Base-by-base conservation (phyloP, 2,797 vertebrate species). In the Coregonus suidteri region DNA sequence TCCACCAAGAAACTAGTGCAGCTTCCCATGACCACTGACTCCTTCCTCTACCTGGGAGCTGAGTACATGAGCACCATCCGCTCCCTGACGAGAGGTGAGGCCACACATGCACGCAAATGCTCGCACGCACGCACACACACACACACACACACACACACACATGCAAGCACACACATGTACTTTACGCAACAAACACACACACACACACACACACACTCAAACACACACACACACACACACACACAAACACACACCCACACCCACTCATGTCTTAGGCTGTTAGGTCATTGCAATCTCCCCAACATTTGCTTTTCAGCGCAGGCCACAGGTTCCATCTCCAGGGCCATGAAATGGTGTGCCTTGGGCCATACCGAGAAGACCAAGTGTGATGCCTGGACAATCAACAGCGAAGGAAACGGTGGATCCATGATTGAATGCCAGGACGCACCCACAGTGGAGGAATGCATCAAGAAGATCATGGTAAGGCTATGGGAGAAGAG, bases 321-420 rank as follows among this genome's bases (percentile, higher is more conserved):
- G 41, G 41, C 9, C 41, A 0, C 1, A 14, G 4, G 14, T 7
- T 0, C 73, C 1, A 0, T 0, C 5, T 78, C 85, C 9, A 1
- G 1, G 4, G 84, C 80, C 65, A 87, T 96, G 1, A 94, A 83
- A 25, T 99, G 97, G 98, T 99, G 98, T 34, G 88, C 94, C 0
- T 90, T 97, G 18, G 93, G 96, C 75, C 88, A 93, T 1, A 47
- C 82, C 0, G 98, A 99, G 89, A 89, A 88, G 3, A 0, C 0
- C 1, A 99, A 98, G 84, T 99, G 98, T 82, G 96, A 98, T 4
- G 0, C 0, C 0, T 99, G 97, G 98, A 93, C 91, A 0, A 82
- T 88, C 53, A 83, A 76, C 76, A 95, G 90, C 3, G 18, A 3
- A 0, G 87, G 74, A 0, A 56, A 7, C 0, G 0, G 31, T 0